A percentile compares a stretch with the other conserved stretches of the same genome.
phyloP scores from a whole-genome alignment of 1,140 invertebrate species.

The Hyles vespertilio region DNA sequence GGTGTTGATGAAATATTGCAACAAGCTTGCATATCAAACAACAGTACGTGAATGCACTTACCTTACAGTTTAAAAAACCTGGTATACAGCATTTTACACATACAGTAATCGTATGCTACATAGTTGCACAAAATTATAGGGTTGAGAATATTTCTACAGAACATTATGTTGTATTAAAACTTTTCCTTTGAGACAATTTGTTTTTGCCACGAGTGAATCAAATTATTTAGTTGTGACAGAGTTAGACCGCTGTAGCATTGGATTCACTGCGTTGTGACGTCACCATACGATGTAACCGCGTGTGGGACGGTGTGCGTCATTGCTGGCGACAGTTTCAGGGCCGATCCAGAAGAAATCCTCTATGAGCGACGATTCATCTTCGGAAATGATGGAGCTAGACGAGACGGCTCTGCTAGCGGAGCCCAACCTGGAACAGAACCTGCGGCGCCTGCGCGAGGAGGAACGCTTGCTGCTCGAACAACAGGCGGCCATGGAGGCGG shows the following conservation, averaged over 20 bases:
- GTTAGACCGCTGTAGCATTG: not conserved
- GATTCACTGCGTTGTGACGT: not conserved
- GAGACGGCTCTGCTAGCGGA: constrained; percentile 87
- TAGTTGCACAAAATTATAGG: no score
- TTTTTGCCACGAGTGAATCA: not conserved
- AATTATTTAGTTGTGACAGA: not conserved
- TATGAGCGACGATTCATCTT: constrained; percentile 94
- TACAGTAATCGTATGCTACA: no score
- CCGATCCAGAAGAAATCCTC: constrained; percentile 85
- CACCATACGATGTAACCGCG: not conserved
- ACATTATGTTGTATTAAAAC: no score
- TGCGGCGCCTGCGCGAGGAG: constrained; percentile 81
- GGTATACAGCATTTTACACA: no score
- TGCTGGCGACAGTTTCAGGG: constrained; percentile 79
- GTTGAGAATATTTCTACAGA: no score
- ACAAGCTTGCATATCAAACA: no score
- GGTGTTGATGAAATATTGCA: no score
- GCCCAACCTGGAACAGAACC: constrained; percentile 76
- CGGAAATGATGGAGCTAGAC: constrained; percentile 96
- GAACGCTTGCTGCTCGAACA: constrained; percentile 76
- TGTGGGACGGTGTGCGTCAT: no score
- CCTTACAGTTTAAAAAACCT: no score
- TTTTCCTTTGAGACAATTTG: not conserved
- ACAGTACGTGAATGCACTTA: no score
- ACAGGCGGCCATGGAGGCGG: constrained; percentile 48